Conservation (phyloP, 2,797 vertebrate genomes). For the Micromesistius poutassou region DNA sequence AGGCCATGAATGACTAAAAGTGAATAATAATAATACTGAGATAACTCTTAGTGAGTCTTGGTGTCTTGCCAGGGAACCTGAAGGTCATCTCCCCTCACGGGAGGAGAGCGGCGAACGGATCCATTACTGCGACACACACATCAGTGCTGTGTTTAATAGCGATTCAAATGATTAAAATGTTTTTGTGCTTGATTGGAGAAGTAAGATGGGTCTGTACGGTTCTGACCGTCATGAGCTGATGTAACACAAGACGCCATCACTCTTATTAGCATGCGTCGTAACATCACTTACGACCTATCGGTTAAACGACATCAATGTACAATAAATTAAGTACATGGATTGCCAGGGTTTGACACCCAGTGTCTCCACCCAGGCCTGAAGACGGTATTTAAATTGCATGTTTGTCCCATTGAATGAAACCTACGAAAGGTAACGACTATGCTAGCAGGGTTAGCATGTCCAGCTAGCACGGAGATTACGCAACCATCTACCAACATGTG, state of each 20-base stretch:
- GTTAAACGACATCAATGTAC: too few relatives aligned
- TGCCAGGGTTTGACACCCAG: background rate
- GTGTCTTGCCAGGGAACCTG: constrained; percentile 25
- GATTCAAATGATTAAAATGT: background rate
- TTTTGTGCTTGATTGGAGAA: background rate
- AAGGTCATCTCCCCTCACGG: constrained; percentile 58
- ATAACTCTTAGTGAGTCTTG: too few relatives aligned
- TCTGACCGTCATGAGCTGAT: too few relatives aligned
- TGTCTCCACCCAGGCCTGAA: background rate
- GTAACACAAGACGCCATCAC: too few relatives aligned
- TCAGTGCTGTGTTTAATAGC: background rate
- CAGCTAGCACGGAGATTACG: background rate
- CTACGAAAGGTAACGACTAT: background rate
- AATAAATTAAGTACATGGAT: background rate
- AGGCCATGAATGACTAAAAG: background rate
- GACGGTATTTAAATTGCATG: background rate
- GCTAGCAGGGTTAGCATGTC: background rate
- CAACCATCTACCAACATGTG: background rate
- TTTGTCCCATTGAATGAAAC: background rate
- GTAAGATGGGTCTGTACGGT: too few relatives aligned
- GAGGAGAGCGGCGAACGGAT: background rate
- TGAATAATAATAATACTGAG: background rate
- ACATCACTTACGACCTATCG: too few relatives aligned
- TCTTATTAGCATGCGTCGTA: too few relatives aligned
- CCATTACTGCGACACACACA: too few relatives aligned